Evolutionary conservation across 1,140 invertebrate species (phyloP).

Genomic region (Brachionus sp.): DNA sequence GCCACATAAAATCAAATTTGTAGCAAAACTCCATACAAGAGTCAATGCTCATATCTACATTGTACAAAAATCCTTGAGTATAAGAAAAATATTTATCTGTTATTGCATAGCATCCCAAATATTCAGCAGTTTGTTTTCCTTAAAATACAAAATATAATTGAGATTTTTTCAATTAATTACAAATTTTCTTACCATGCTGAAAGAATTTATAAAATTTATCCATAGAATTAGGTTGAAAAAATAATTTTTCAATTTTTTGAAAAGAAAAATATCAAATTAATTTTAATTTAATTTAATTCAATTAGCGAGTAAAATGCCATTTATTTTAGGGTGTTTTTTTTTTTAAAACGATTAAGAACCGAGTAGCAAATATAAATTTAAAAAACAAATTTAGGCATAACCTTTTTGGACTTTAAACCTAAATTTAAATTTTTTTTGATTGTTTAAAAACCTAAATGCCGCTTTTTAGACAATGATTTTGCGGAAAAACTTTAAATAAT

Average conservation of each 20-base stretch:
- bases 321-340: too few relatives aligned
- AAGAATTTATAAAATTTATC: neutral
- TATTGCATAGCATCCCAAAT: neutral
- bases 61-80: neutral
- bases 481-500: neutral
- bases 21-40: neutral
- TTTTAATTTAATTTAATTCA: neutral
- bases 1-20: neutral
- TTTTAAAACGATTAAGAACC: too few relatives aligned
- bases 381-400: too few relatives aligned
- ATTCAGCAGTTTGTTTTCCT: neutral
- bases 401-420: too few relatives aligned
- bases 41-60: conserved; percentile 1
- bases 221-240: neutral
- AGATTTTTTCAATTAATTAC: neutral
- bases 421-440: too few relatives aligned
- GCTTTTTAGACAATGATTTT: too few relatives aligned
- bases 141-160: neutral
- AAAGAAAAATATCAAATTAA: neutral
- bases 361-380: too few relatives aligned
- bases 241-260: neutral
- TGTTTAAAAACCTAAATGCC: too few relatives aligned
- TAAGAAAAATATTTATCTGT: neutral
- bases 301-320: neutral
- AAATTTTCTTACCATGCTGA: neutral